Conservation (phyloP, 1,140 invertebrate genomes). For the Calephelis nemesis region DNA sequence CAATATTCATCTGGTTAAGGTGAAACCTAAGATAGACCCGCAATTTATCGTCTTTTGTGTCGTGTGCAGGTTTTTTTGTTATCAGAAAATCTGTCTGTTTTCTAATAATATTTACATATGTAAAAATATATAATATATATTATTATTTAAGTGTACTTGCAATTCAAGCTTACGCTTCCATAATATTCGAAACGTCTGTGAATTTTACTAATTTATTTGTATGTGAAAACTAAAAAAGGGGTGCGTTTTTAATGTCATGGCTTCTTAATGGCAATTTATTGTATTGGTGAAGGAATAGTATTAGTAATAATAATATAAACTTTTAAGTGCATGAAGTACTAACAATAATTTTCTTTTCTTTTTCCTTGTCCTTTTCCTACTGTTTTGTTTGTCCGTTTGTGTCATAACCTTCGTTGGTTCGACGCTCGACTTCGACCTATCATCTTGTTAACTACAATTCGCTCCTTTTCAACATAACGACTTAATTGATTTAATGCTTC, state of each 20-base stretch:
- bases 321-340: slow-evolving; percentile 48
- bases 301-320: slow-evolving; percentile 21
- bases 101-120: no score
- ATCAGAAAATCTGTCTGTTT: no score
- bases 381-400: slow-evolving; percentile 47
- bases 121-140: no score
- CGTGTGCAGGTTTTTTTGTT: no score
- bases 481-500: slow-evolving; percentile 64
- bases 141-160: no score
- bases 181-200: not conserved
- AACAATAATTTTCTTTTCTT: slow-evolving; percentile 49
- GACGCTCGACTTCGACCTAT: slow-evolving; percentile 15
- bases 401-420: slow-evolving; percentile 19
- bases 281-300: not conserved
- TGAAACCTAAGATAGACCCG: no score
- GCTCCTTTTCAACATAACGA: slow-evolving; percentile 43
- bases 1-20: no score
- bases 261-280: not conserved
- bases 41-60: no score
- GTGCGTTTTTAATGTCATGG: not conserved
- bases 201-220: not conserved
- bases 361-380: slow-evolving; percentile 32
- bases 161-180: no score
- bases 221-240: not conserved
- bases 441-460: slow-evolving; percentile 51